Evolutionary conservation across 2,888 invertebrate genomes (phyloP), one percentile per base, ranked within the genome.

Genomic region (Chrysopilus asiliformis): DNA sequence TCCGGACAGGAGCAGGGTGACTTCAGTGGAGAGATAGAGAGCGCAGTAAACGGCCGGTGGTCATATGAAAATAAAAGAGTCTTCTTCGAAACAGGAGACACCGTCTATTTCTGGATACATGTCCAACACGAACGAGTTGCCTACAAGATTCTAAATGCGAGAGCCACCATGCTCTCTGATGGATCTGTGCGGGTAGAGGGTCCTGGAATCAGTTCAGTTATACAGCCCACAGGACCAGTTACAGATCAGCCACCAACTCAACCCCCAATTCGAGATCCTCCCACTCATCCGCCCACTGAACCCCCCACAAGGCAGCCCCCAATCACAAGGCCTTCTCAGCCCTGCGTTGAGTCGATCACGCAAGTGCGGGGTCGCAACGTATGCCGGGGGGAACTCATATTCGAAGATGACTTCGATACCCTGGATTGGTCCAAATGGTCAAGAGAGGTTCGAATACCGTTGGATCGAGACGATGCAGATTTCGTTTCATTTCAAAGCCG

Each of bases 21-120:
- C 2, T 67, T 72, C 25, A 52, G 55, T 1, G 69, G 65, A 0
- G 72, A 74, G 40, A 55, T 71, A 0, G 51, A 51, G 2, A 36
- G 44, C 3, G 50, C 72, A 0, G 57, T 46, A 3, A 49, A 69
- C 27, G 68, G 68, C 2, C 54, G 56, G 16, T 79, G 76, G 73
- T 52, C 61, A 0, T 65, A 65, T 32, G 65, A 69, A 32, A 66
- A 74, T 45, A 52, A 50, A 0, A 52, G 65, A 25, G 32, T 62
- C 2, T 44, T 48, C 33, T 47, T 79, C 15, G 63, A 64, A 36
- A 48, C 64, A 2, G 70, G 69, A 0, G 78, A 79, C 50, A 57
- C 64, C 9, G 57, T 80, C 22, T 56, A 72, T 45, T 74, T 78
- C 46, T 76, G 78, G 63, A 64, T 74, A 1, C 70, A 70, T 45